Evolutionary conservation across 1,140 invertebrate species (phyloP), one percentile per base, ranked within the genome.

Genomic region (Ceratitis capitata): DNA sequence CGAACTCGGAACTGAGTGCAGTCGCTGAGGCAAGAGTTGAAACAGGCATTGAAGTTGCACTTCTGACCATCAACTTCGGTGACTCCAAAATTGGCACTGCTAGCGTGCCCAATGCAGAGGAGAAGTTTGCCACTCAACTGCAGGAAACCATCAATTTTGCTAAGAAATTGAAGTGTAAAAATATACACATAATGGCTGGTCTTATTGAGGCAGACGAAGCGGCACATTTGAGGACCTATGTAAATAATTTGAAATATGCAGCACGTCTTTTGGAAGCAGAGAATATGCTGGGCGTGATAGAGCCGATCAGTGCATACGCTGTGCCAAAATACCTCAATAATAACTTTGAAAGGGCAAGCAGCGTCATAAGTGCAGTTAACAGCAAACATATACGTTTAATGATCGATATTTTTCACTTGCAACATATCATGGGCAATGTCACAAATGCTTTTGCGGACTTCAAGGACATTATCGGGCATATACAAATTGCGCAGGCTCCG

Each of bases 171-270:
- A 92, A 95, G 29, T 97, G 96, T 86, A 94, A 93, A 89, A 96
- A 95, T 94, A 95, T 98, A 84, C 97, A 98, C 91, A 93, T 98
- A 4, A 97, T 97, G 95, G 94, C 97, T 29, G 97, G 97, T n/a
- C 95, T 94, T 7, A 90, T 95, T 23, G 90, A 92, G 16, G 89
- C 86, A 74, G 89, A 92, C 1, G 88, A 91, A 53, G 94, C 91
- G 32, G 82, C 88, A 82, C 94, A 96, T 89, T 94, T 95, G 89
- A 89, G 91, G 84, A 93, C 93, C 5, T 97, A 96, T 89, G 93
- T 95, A 87, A 42, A 85, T 3, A 98, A 98, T 93, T 92, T 98
- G 83, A 93, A 92, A 87, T 94, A 94, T 90, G 96, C 97, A 23
- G 93, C 94, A 1, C 90, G 94, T 49, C 89, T 94, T 83, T 93